phyloP scores from a whole-genome alignment of 2,797 vertebrate species.

The Peromyscus attwateri region DNA sequence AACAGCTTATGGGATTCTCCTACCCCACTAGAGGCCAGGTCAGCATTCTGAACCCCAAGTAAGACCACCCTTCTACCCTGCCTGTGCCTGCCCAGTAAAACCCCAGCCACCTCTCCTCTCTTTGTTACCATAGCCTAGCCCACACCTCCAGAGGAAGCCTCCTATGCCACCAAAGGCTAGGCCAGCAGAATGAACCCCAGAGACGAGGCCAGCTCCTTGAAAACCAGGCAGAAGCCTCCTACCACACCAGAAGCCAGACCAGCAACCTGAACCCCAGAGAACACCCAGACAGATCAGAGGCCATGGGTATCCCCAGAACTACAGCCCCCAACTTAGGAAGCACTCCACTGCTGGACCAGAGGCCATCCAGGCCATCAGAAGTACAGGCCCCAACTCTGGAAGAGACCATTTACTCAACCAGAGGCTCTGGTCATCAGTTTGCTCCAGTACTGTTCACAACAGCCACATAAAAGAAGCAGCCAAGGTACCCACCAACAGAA shows the following conservation, averaged over 20 bases:
- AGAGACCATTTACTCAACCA: too few relatives aligned
- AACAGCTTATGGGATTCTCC: not conserved
- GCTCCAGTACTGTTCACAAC: not conserved
- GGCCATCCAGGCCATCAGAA: too few relatives aligned
- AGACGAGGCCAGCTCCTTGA: not conserved
- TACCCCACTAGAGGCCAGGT: not conserved
- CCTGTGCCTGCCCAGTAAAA: not conserved
- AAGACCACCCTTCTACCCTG: not conserved
- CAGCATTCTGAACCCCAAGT: not conserved
- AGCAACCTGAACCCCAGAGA: too few relatives aligned
- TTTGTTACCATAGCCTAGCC: not conserved
- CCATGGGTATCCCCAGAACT: too few relatives aligned
- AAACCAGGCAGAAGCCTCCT: not conserved
- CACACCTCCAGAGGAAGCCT: not conserved
- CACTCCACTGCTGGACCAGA: too few relatives aligned
- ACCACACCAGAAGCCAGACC: not conserved
- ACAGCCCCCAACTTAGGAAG: too few relatives aligned
- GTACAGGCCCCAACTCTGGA: too few relatives aligned
- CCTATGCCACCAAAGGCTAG: not conserved
- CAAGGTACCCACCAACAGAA: not conserved
- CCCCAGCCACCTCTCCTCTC: not conserved
- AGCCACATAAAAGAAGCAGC: not conserved
- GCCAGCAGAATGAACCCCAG: not conserved
- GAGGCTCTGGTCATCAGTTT: too few relatives aligned
- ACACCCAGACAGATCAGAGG: too few relatives aligned